Evolutionary conservation across 2,888 invertebrate genomes (phyloP), one percentile per base, ranked within the genome.

Genomic region (Pemphredon lugubris): DNA sequence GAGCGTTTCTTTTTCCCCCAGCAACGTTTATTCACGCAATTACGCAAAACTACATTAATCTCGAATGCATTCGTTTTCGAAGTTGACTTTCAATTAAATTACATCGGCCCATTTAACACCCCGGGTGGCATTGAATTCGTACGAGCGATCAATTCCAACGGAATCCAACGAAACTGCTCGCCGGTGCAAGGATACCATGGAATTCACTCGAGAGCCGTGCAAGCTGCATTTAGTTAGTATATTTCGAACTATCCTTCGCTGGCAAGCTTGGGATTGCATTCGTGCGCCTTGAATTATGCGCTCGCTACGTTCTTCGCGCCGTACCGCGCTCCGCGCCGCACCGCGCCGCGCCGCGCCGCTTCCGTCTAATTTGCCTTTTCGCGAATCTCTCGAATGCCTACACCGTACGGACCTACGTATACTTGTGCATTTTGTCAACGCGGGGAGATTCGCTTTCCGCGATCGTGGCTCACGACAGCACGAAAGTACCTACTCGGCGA

Each of bases 141-240:
- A 75, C 71, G 73, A 68, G 66, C 69, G 81, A 81, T 82, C 78
- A 72, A 70, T 77, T 67, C 67, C 73, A 66, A 76, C 75, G 64
- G 73, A 64, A 72, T 57, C 63, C 50, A 48, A 58, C 66, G 69
- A 70, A 73, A 76, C 64, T 70, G 63, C 55, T 65, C 59, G 54
- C 44, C 53, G 42, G 45, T 50, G 40, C 57, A 53, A 69, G 65
- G 70, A 72, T 65, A 72, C 44, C 59, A 13, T 48, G 63, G 65
- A 81, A 83, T 83, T 80, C 76, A 73, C 73, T 81, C 69, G 67
- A 73, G 72, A 75, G 71, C 66, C 47, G 58, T 60, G 67, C 68
- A 70, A 71, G 67, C 61, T 81, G 65, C 77, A 78, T 76, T 80
- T 73, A 69, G 71, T 75, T 72, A 73, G 61, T 72, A 58, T 64